These are phyloP conservation scores for Drosophila navojoa DNA, from an alignment of 1,140 invertebrate species.

Conservation along the genomic window DNA sequence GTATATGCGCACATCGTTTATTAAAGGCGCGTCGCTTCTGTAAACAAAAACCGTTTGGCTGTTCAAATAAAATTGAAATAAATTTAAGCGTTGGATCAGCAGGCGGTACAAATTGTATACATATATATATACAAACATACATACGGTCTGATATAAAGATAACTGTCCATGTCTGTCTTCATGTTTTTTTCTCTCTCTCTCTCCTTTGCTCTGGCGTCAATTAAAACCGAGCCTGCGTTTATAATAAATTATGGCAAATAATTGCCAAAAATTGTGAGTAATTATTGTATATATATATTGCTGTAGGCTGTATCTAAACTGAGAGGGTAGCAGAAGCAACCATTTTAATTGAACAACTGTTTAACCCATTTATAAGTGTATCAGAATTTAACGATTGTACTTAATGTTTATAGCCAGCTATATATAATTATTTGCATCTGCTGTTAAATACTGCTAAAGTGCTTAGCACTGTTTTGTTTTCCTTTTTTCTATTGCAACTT, in stretches of 20 bases:
- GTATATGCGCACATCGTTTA: neutral
- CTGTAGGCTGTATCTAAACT: neutral
- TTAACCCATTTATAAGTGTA: neutral
- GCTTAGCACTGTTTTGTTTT: neutral
- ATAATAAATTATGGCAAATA: conserved; percentile 22
- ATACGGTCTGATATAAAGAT: neutral
- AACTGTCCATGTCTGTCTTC: neutral
- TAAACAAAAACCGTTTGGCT: conserved; percentile 45
- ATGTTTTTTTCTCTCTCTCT: neutral
- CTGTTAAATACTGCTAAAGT: neutral
- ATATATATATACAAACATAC: neutral
- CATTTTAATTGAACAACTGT: neutral
- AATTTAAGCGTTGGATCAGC: conserved; percentile 16
- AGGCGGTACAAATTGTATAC: neutral
- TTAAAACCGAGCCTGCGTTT: conserved; percentile 2
- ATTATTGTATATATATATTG: neutral
- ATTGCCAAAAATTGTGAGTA: conserved; percentile 8
- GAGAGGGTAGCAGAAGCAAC: neutral
- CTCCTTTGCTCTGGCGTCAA: conserved; percentile 3
- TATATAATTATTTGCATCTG: conserved; percentile 5
- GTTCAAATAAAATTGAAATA: conserved; percentile 31
- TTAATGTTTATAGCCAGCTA: conserved; percentile 5
- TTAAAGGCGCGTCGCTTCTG: conserved; percentile 31
- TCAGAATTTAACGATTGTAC: conserved; percentile 3
- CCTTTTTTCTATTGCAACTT: neutral